Base-by-base conservation (phyloP, 2,888 invertebrate species). In the Tryphoninae sp. region DNA sequence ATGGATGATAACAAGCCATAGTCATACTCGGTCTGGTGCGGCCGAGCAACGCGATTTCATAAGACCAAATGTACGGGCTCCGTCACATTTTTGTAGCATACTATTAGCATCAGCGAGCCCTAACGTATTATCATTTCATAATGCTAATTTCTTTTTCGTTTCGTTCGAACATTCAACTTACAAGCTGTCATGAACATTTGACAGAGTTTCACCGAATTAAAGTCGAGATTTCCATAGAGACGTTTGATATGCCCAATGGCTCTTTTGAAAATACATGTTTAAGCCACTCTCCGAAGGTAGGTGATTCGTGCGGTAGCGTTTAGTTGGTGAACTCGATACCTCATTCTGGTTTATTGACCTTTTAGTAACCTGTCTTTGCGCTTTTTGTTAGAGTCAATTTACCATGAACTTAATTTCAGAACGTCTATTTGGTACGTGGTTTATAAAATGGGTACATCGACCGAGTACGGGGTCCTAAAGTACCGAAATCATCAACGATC, bases 1-100 rank as follows among this genome's bases (percentile, higher is more conserved):
- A 69, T 74, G 73, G 72, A 69, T 73, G 72, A 79, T 79, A 82
- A 77, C 53, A 76, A 76, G 40, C 49, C 58, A 55, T 62, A 76
- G 51, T 64, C 76, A 74, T 59, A 64, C 33, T 33, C 13, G 33
- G 55, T 69, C 19, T 26, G 53, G 53, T 26, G 45, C 33, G 4
- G 23, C 40, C 55, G 23, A 16, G 42, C 23, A 65, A 74, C 55
- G 33, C 26, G 58, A 16, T 33, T 6, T 26, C 19, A 11, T 16
- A 49, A 13, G 55, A 51, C 23, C n/a, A 42, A 51, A 49, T 55
- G 33, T 16, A 16, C 45, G 33, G 42, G 33, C 33, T 67, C 45
- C 19, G 40, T 40, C 22, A 51, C 9, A 45, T 42, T 33, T 26
- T 42, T 71, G 61, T 42, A 55, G 64, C 64, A 49, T 49, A 65